Evolutionary conservation across 2,113 vertebrate genomes (phyloP), one percentile per base, ranked within the genome.

Genomic region (Dendropsophus ebraccatus): DNA sequence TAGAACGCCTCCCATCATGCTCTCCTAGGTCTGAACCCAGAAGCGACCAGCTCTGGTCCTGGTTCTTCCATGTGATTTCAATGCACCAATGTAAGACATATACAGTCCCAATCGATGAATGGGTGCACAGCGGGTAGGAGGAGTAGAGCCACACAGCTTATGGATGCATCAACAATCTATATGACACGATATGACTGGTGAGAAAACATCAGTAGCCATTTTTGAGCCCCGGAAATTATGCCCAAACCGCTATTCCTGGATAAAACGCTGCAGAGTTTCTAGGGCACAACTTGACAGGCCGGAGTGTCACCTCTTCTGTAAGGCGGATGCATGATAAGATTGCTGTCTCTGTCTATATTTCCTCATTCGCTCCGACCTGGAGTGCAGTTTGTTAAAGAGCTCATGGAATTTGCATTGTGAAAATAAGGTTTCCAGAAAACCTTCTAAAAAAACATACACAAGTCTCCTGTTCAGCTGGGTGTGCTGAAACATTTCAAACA

Each of bases 401-500:
- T 99, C 97, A 13, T 95, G 96, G 88, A 99, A 98, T 90, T 97
- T 98, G 93, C 98, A 97, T 90, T 97, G 96, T 23, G 98, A 97
- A 93, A 99, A 99, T 91, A 99, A 95, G 84, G 96, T 98, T 94
- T 99, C 98, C 92, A 99, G 92, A 90, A 99, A 98, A 89, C 98
- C 97, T 93, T 99, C 98, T 88, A 99, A 92, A 93, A 98, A 97
- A 86, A 99, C 98, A 30, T 98, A 99, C 83, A 96, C 96, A 89
- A 99, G 95, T 76, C 98, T 96, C 14, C 97, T 96, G 90, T 99
- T 99, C 91, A 98, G 94, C 21, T 98, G 97, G 89, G 96, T 94
- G 89, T 99, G 96, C 93, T 99, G 98, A 91, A 99, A 99, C 98
- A 99, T 99, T 92, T 99, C 96, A 79, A 99, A 99, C 89, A 99